These are phyloP conservation scores for Oscheius sp. DNA, from an alignment of 2,888 invertebrate species.

Conservation along the genomic window DNA sequence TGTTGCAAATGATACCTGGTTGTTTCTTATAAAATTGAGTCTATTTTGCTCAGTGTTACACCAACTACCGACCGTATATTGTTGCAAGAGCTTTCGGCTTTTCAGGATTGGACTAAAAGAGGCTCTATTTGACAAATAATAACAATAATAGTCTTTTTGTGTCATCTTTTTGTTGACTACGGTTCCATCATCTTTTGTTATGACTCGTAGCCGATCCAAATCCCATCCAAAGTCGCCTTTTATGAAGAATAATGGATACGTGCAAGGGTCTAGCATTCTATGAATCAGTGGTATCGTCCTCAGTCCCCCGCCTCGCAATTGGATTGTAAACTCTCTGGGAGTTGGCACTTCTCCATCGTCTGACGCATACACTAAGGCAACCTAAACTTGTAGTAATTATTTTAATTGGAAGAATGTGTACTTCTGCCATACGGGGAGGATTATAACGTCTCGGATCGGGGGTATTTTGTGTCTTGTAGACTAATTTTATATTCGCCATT, in stretches of 20 bases:
- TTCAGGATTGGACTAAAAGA: background rate
- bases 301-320: conserved; percentile 57
- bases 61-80: conserved; percentile 73
- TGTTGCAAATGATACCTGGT: too few relatives aligned
- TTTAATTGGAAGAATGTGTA: too few relatives aligned
- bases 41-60: conserved; percentile 72
- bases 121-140: background rate
- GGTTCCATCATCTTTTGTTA: too few relatives aligned
- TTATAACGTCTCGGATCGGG: background rate
- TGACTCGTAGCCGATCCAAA: background rate
- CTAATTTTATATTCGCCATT: background rate
- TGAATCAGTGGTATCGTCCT: conserved; percentile 69
- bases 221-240: background rate
- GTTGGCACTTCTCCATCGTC: conserved; percentile 40
- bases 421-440: background rate
- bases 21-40: conserved; percentile 62
- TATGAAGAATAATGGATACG: background rate
- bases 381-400: too few relatives aligned
- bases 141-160: background rate
- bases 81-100: conserved; percentile 36
- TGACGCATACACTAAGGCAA: conserved; percentile 56
- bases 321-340: conserved; percentile 71
- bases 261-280: background rate
- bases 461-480: background rate
- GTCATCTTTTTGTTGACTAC: background rate